These are phyloP conservation scores for Drosophila colorata DNA, from an alignment of 2,888 invertebrate genomes.

Conservation along the genomic window DNA sequence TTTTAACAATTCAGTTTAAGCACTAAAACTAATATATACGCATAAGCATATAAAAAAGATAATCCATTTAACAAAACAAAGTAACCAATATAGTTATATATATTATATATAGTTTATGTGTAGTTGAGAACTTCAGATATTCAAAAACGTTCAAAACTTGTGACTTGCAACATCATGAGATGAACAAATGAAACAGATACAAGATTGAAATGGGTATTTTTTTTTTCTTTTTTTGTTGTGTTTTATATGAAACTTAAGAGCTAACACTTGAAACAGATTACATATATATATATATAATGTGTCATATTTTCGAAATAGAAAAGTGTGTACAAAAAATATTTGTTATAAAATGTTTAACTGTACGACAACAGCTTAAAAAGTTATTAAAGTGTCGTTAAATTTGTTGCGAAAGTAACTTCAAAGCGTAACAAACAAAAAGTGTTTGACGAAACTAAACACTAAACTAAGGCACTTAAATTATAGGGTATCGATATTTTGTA, in stretches of 20 bases:
- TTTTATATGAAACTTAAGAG: conserved; percentile 53
- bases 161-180: conserved; percentile 76
- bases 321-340: conserved; percentile 48
- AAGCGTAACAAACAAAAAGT: conserved; percentile 57
- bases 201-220: conserved; percentile 30
- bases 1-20: conserved; percentile 54
- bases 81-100: conserved; percentile 52
- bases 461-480: conserved; percentile 53
- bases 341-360: conserved; percentile 36
- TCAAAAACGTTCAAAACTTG: conserved; percentile 59
- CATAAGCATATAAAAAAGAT: conserved; percentile 48
- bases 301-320: conserved; percentile 46
- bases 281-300: conserved; percentile 28
- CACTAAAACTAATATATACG: conserved; percentile 50
- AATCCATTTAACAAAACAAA: conserved; percentile 78
- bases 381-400: conserved; percentile 42
- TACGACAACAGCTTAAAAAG: conserved; percentile 52
- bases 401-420: conserved; percentile 55
- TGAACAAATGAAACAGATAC: conserved; percentile 77
- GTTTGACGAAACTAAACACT: conserved; percentile 58
- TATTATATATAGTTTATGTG: conserved; percentile 20
- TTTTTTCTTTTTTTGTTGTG: conserved; percentile 5
- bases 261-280: conserved; percentile 58
- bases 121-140: conserved; percentile 55
- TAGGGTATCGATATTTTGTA: conserved; percentile 39